Base-by-base conservation (phyloP, 2,113 vertebrate genomes). In the Tachysurus fulvidraco region DNA sequence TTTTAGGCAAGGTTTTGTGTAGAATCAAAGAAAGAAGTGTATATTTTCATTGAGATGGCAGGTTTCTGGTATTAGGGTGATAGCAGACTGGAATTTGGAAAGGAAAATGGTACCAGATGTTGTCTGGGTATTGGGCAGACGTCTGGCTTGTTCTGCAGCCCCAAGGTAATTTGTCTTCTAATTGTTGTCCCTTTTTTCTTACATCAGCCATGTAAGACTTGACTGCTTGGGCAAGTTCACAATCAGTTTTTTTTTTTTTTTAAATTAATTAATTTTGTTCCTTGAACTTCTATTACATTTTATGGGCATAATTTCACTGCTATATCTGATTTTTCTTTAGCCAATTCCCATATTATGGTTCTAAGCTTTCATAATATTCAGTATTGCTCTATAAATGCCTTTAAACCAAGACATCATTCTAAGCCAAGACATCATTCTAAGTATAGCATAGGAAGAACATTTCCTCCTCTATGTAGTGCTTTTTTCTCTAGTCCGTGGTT, bases 61-160 rank as follows among this genome's bases (percentile, higher is more conserved):
- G 77, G 88, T 57, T 83, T 88, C 84, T 86, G 77, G 65, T 90
- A 79, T 91, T 91, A 85, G 54, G 89, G 86, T 93, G 92, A 93
- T 91, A 84, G 88, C 83, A 64, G 87, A 91, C 91, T 89, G 89
- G 88, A 90, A 91, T 92, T 91, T 89, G 88, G 83, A 54, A 85
- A 82, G 88, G 83, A 89, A 94, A 94, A 91, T 91, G 86, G 77
- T 92, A 81, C 83, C 92, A 94, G 90, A 94, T 94, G 93, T 90
- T 90, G 87, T 86, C 28, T 81, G 84, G 30, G 90, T 88, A 91
- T 64, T 89, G 92, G 88, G 90, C 90, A 83, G 87, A 90, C 59
- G 81, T 88, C 91, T 76, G 89, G 84, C 85, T 90, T 87, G 88
- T 90, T 90, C 59, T 52, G 67, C 84, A 89, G 86, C 14, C 82